Evolutionary conservation across 2,888 invertebrate species (phyloP), one percentile per base, ranked within the genome.

Genomic region (Timema cristinae): DNA sequence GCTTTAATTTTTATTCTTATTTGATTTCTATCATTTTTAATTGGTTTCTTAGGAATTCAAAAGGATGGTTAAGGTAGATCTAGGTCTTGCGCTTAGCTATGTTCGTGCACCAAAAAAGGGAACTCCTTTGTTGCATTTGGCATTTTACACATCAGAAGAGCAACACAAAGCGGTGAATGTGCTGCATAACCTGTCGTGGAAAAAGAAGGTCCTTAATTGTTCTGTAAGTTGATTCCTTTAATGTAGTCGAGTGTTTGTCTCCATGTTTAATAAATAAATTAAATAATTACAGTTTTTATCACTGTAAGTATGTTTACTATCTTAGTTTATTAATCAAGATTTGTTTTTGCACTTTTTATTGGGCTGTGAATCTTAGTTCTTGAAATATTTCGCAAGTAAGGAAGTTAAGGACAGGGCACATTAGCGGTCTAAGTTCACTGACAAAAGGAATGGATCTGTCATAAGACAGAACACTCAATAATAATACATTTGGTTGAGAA

Each of bases 61-160:
- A 76, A 85, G 84, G 76, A 80, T 83, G 70, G 77, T 85, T 11
- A 78, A 79, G 50, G 77, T 79, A 8, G 80, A 80, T 66, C 70
- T 74, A 56, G 75, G 75, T 8, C 76, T 85, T 68, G 80, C 81
- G 4, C 73, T 86, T 9, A 83, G 82, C 59, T 81, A 84, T 51
- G 81, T 82, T 61, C 85, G 85, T 76, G 78, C 84, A 48, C 78
- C 77, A 7, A 77, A 78, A 70, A 78, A 77, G 70, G 77, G 78
- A 7, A 77, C 77, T 49, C 78, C 78, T 8, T 79, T 77, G 76
- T 75, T 79, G 7, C 81, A 79, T 72, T 76, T 81, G 0, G 79
- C 78, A 7, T 81, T 81, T 71, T 77, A 77, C 16, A 81, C 80
- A 56, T 83, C 83, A 72, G 81, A 80, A 71, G 84, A 84, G 49